Percentiles rank a stretch among this genome's conserved stretches.
Conservation (phyloP, 2,113 vertebrate genomes). For the Suricata suricatta region DNA sequence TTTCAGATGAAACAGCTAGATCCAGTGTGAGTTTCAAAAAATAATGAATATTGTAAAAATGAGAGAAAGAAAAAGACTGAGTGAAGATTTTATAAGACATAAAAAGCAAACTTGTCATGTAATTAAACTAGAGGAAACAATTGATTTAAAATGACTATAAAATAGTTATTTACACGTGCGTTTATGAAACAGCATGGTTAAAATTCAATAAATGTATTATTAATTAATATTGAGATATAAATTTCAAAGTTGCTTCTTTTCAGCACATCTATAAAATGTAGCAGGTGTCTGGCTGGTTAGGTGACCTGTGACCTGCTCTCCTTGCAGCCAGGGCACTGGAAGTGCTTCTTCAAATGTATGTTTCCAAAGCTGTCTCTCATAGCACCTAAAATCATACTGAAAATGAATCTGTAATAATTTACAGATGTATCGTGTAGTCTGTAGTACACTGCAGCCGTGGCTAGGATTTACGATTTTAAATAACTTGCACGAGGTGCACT, state of each 20-base stretch:
- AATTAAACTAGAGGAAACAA: background rate
- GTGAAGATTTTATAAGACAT: slow-evolving; percentile 41
- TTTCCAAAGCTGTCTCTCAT: background rate
- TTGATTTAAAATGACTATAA: background rate
- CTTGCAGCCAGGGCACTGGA: background rate
- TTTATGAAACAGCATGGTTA: background rate
- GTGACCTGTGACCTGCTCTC: background rate
- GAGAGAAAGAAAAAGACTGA: background rate
- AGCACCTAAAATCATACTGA: background rate
- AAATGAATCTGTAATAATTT: background rate
- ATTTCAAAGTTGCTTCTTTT: slow-evolving; percentile 1
- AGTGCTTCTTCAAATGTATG: background rate
- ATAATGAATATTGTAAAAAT: slow-evolving; percentile 67
- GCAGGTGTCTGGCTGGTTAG: background rate
- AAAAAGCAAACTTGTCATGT: background rate
- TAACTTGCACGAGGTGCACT: background rate
- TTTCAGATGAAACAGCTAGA: slow-evolving; percentile 69
- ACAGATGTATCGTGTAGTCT: background rate
- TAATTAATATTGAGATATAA: background rate
- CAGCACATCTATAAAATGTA: background rate
- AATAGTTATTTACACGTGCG: background rate
- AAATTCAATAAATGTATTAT: background rate
- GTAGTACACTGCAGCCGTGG: background rate
- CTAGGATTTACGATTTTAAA: slow-evolving; percentile 18
- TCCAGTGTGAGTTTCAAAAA: slow-evolving; percentile 65